Base-by-base conservation (phyloP, 2,113 vertebrate genomes). In the Donacobius atricapilla region DNA sequence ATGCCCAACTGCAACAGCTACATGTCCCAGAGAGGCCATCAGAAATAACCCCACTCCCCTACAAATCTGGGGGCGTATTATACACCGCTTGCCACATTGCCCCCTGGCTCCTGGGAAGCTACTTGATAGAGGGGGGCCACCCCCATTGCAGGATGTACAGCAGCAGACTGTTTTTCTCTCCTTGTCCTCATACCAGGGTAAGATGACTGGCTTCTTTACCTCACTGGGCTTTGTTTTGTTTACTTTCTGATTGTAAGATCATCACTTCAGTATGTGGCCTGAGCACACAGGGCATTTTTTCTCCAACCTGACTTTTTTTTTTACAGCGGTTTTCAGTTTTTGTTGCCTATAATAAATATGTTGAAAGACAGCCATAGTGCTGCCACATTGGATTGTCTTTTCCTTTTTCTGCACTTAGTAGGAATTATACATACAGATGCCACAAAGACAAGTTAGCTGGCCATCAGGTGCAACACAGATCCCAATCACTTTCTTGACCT, bases 31-130 rank as follows among this genome's bases (percentile, higher is more conserved):
- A 64, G 90, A 90, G 28, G 54, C 0, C 4, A 57, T 68, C 42
- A 50, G 64, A 78, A 93, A 63, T 58, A 83, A 76, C 24, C 10
- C 25, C 42, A 28, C 35, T 66, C 50, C 73, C 24, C 17, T 28
- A 22, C 61, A 85, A 48, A 56, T 69, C 25, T 20, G 3, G 9
- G 6, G 5, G 5, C 1, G 20, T 53, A 64, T 89, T 18, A 16
- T 27, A 13, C 1, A 4, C 31, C 24, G 21, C 37, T 81, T 39
- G 37, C 30, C 8, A 5, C 2, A 0, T 5, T 44, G 5, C 15
- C 13, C 35, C 4, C 68, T 22, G 17, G 30, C 35, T 75, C 18
- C 53, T 66, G 47, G 48, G 44, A 90, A 91, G 16, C 17, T 77
- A 8, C 31, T 56, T 51, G 42, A 8, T 18, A 40, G 83, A 54